These are phyloP conservation scores for Serilophus lunatus DNA, from an alignment of 2,113 vertebrate genomes.

Conservation along the genomic window DNA sequence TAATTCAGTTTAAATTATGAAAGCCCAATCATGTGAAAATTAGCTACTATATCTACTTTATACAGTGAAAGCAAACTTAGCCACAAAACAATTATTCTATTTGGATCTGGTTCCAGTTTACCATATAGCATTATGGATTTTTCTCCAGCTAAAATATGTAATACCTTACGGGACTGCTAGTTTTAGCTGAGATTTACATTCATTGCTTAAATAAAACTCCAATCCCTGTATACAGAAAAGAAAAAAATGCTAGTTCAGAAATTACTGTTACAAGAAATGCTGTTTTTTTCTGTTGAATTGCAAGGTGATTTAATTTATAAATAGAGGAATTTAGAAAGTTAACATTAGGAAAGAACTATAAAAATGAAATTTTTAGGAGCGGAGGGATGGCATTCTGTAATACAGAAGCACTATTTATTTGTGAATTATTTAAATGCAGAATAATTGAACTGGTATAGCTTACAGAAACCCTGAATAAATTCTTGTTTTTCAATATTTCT, in stretches of 20 bases:
- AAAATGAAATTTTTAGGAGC: not conserved
- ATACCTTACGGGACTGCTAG: not conserved
- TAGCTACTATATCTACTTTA: not conserved
- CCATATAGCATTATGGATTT: not conserved
- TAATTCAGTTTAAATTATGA: not conserved
- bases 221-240: not conserved
- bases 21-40: not conserved
- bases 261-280: not conserved
- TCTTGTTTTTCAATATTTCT: not conserved
- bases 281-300: not conserved
- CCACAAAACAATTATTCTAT: not conserved
- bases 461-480: not conserved
- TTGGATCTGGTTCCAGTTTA: not conserved
- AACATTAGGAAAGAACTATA: not conserved
- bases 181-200: not conserved
- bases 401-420: not conserved
- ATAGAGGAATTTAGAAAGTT: not conserved
- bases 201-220: not conserved
- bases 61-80: not conserved
- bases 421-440: not conserved
- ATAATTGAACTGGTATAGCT: not conserved
- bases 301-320: not conserved
- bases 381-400: not conserved
- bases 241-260: slow-evolving; percentile 21
- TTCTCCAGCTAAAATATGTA: not conserved